Percentiles rank a stretch among this genome's conserved stretches.
These are phyloP conservation scores for Ceratosolen solmsi DNA, from an alignment of 1,140 invertebrate species.

Conservation along the genomic window DNA sequence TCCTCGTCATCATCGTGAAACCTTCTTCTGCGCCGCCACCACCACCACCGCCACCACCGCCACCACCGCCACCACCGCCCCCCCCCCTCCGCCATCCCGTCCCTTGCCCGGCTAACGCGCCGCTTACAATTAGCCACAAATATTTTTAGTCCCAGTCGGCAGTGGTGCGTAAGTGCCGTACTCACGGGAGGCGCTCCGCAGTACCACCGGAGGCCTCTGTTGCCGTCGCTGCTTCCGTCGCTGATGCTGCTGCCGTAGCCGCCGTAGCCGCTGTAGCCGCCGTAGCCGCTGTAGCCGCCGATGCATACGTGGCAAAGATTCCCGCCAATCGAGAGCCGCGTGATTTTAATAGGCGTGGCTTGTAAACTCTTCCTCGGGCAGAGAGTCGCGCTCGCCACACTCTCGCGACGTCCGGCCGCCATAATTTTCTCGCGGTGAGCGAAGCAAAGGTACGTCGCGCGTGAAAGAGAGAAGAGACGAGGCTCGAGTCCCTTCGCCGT, in stretches of 20 bases:
- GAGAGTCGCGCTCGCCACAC: slow-evolving; percentile 2
- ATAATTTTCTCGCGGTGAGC: slow-evolving; percentile 57
- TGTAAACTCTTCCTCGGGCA: slow-evolving; percentile 52
- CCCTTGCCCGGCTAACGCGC: too few species aligned
- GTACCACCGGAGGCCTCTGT: slow-evolving; percentile 6
- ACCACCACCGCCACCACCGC: too few species aligned
- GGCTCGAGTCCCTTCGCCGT: not conserved
- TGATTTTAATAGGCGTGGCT: slow-evolving; percentile 64
- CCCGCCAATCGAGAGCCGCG: slow-evolving; percentile 57
- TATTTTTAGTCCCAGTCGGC: slow-evolving; percentile 1
- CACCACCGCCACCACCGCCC: too few species aligned
- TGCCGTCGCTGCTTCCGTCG: not conserved
- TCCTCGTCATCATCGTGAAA: not conserved
- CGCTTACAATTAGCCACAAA: slow-evolving; percentile 20
- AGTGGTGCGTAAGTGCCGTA: not conserved
- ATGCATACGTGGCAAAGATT: slow-evolving; percentile 65
- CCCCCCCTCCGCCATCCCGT: not conserved
- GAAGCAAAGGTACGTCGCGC: slow-evolving; percentile 6
- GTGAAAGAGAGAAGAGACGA: slow-evolving; percentile 8
- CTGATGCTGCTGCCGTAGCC: not conserved
- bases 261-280: not conserved
- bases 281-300: not conserved
- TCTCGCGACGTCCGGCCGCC: slow-evolving; percentile 55
- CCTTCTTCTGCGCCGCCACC: too few species aligned
- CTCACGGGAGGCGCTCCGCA: slow-evolving; percentile 3